Base-by-base conservation (phyloP, 2,888 invertebrate genomes). In the Synergus laeviventris region DNA sequence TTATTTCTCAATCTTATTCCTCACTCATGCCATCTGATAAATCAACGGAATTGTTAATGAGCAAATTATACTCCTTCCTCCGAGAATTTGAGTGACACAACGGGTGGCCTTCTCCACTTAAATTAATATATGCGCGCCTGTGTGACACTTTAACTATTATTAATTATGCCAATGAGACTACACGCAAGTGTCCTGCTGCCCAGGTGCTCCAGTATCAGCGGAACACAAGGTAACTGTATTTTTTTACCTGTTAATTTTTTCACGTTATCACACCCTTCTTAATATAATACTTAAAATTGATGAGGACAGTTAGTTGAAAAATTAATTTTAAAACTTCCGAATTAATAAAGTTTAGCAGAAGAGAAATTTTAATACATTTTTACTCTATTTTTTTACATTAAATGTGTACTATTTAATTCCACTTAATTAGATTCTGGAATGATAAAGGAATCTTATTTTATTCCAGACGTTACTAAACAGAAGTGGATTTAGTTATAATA, bases 131-230 rank as follows among this genome's bases (percentile, higher is more conserved):
- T 70, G 62, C 38, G 18, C 31, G 49, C 9, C 24, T 49, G 70
- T 70, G 70, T 49, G 49, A 54, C 45, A 70, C 49, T 66, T 66
- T 66, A 70, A 70, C 49, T 54, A 49, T 31, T 70, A 49, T 70
- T 49, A 70, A 70, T 70, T 49, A 70, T 70, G 70, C n/a, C 49
- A 70, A 36, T 31, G 36, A 70, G 70, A 70, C 49, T 70, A 18
- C 31, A 49, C 18, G 24, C 31, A 31, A 70, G 11, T 54, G 31
- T 70, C 31, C 5, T 49, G 36, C n/a, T 24, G 70, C 36, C 31
- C 49, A 70, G 70, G 70, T 70, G 70, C 70, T 70, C 49, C 12
- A 70, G 49, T 70, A 49, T 54, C 36, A 70, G 45, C 70, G 36
- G 49, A 31, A n/a, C 70, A 45, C 70, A 70, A 70, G 70, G 70